phyloP scores from a whole-genome alignment of 2,888 invertebrate genomes.

The Agelastica alni region DNA sequence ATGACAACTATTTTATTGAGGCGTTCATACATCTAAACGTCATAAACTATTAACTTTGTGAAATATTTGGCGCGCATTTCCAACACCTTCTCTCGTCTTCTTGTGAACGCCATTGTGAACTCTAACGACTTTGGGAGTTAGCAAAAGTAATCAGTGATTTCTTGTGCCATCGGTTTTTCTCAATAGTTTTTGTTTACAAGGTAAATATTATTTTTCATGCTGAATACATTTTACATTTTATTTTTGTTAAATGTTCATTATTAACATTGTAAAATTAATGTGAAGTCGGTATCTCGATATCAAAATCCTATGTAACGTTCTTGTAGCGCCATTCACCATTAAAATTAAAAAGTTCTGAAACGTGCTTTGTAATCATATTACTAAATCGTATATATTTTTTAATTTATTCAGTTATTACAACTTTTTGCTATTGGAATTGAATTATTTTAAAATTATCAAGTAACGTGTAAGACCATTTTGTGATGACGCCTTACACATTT shows the following conservation, averaged over 20 bases:
- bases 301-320: slow-evolving; percentile 72
- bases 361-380: slow-evolving; percentile 26
- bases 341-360: slow-evolving; percentile 48
- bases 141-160: slow-evolving; percentile 71
- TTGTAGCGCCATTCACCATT: slow-evolving; percentile 66
- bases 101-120: slow-evolving; percentile 83
- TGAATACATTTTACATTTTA: slow-evolving; percentile 46
- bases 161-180: slow-evolving; percentile 68
- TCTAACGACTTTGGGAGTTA: slow-evolving; percentile 73
- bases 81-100: slow-evolving; percentile 51
- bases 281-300: slow-evolving; percentile 65
- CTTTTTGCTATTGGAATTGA: slow-evolving; percentile 3
- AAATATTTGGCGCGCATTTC: slow-evolving; percentile 38
- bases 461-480: too few relatives aligned
- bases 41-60: slow-evolving; percentile 27
- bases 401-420: neutral
- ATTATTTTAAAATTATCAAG: neutral
- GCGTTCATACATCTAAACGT: slow-evolving; percentile 13
- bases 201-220: slow-evolving; percentile 47
- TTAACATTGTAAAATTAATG: slow-evolving; percentile 56
- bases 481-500: too few relatives aligned
- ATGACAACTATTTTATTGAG: slow-evolving; percentile 9
- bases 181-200: slow-evolving; percentile 57
- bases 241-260: slow-evolving; percentile 57
- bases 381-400: neutral